Base-by-base conservation (phyloP, 2,888 invertebrate species). In the Clivina fossor region DNA sequence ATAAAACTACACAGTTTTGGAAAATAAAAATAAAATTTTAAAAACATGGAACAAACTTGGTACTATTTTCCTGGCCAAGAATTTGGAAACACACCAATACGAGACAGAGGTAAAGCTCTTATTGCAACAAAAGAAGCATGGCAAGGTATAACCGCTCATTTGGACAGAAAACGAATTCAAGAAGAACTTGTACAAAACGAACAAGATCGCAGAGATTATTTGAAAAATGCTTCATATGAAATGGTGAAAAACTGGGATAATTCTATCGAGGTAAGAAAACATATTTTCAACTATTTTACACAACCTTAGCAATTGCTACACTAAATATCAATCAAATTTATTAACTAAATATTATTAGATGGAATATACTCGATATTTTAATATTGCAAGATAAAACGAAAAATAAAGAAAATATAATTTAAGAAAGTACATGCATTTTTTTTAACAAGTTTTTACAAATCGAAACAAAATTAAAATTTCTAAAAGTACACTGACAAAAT, bases 171-270 rank as follows among this genome's bases (percentile, higher is more conserved):
- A 9, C 65, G 66, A 16, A 24, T 38, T 2, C 47, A 47, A 19
- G 59, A 60, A 38, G 69, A 71, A 54, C 62, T 64, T 2, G 57
- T 64, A 0, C 74, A 74, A 2, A 68, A 70, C 26, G 75, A 77
- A 33, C 62, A 66, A 7, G 72, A 69, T 4, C 67, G 71, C 18
- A 71, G 68, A 35, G 65, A 69, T 32, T 69, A 72, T 30, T 58
- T 77, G 19, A 74, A 74, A 53, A 67, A 74, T 11, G 74, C 69
- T 1, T 76, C 75, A 0, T 68, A 72, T 33, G 66, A 68, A 7
- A 71, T 78, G 71, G 76, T 73, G 0, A 69, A 69, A 59, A 67
- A 66, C 47, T 79, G 76, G 76, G 70, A 68, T n/a, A 72, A 74
- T 35, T 74, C 74, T 0, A 63, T 73, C 28, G 71, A 75, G 65